Evolutionary conservation across 1,140 invertebrate species (phyloP), one percentile per base, ranked within the genome.

Genomic region (Drosophila sproati): DNA sequence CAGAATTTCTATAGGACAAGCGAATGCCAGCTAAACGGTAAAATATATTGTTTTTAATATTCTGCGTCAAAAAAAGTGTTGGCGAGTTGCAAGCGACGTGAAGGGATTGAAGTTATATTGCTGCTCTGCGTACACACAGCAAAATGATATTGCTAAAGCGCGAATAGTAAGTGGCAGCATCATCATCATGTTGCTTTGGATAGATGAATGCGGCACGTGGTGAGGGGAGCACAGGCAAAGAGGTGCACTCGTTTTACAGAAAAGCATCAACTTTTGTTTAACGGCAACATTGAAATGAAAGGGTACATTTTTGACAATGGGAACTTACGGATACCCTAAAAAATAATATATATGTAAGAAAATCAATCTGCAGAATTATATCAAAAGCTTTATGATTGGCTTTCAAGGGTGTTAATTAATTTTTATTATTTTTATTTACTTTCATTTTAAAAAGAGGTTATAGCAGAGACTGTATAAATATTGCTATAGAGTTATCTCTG

Each of bases 1-100:
- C 1, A n/a, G 5, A 37, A 8, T 50, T 28, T 45, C 39, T 50
- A 35, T 6, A 56, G 56, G 35, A 39, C 37, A 34, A n/a, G 10
- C 70, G 61, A 56, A 54, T 74, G 60, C 56, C 52, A 50, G 48
- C n/a, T 39, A 32, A 60, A 60, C 52, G 48, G 32, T 72, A 51
- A 50, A 82, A 85, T 80, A 80, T 85, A 85, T 86, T 86, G 78
- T 78, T 86, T 85, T 85, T 70, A 80, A 86, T 81, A 80, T 80
- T 74, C 32, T 28, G 20, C 8, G n/a, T 12, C 32, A 31, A 50
- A 32, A 52, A 4, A 12, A 52, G 10, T n/a, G n/a, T 5, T 31
- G 47, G 31, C 2, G 29, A 6, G 41, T 50, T 67, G 51, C 45
- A 32, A 5, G 20, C 20, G 20, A 2, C 20, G 20, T 20, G 12